phyloP scores from a whole-genome alignment of 2,113 vertebrate species.

The Coturnix japonica region DNA sequence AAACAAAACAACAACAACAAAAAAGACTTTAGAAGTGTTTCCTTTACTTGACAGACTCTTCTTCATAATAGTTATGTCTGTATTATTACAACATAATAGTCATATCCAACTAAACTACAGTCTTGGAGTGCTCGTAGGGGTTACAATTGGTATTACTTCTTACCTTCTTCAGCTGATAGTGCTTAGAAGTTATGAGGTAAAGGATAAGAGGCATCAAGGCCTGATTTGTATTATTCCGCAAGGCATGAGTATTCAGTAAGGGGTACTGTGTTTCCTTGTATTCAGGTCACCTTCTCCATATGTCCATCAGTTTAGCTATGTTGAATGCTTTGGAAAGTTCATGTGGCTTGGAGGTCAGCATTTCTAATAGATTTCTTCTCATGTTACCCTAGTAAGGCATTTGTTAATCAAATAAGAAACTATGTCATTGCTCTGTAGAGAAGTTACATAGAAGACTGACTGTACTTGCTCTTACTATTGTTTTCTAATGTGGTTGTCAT shows the following conservation, averaged over 20 bases:
- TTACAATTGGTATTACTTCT: background rate
- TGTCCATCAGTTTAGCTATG: background rate
- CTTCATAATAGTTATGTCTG: background rate
- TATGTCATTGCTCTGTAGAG: background rate
- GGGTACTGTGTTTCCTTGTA: background rate
- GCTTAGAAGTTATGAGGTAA: background rate
- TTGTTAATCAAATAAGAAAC: background rate
- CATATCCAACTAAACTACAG: background rate
- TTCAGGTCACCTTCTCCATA: background rate
- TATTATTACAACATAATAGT: background rate
- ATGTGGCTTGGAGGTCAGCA: background rate
- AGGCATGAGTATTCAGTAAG: background rate
- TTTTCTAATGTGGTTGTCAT: background rate
- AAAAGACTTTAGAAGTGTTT: background rate
- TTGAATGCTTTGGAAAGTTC: background rate
- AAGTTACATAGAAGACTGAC: background rate
- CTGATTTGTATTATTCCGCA: background rate
- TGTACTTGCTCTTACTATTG: background rate
- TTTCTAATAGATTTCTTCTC: background rate
- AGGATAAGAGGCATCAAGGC: background rate
- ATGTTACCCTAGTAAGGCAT: background rate
- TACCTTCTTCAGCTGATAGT: background rate
- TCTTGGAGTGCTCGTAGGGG: background rate
- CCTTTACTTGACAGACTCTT: background rate
- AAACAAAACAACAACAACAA: too few species aligned